Conservation (phyloP, 2,888 invertebrate genomes). For the Trichopria drosophilae region DNA sequence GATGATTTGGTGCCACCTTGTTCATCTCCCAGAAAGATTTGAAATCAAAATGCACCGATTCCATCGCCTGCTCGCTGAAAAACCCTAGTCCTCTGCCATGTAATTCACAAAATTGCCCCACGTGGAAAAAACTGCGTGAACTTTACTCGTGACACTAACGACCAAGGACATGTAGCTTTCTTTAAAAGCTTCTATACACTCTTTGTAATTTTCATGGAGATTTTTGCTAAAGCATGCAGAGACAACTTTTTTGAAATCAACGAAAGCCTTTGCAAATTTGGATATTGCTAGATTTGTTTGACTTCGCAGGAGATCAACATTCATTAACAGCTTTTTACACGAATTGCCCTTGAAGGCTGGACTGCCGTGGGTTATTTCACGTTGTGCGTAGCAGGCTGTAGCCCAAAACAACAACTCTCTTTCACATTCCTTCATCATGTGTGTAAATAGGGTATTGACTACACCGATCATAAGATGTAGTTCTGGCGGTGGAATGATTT, state of each 20-base stretch:
- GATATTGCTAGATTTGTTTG: constrained; percentile 2
- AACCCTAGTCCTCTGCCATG: constrained; percentile 6
- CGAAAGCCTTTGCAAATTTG: constrained; percentile 14
- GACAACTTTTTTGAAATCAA: constrained; percentile 13
- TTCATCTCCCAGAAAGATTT: constrained; percentile 12
- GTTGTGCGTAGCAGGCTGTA: constrained; percentile 13
- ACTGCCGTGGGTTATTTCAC: constrained; percentile 11
- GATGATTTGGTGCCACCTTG: constrained; percentile 11
- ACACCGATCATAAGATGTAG: too few relatives aligned
- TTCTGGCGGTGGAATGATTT: too few relatives aligned
- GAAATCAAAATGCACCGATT: too few relatives aligned
- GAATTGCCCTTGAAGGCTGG: constrained; percentile 17
- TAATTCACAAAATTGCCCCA: constrained; percentile 13
- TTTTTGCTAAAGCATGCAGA: constrained; percentile 14
- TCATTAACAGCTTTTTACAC: constrained; percentile 17
- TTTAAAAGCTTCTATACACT: constrained; percentile 12
- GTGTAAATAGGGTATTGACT: too few relatives aligned
- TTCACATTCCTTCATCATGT: constrained; percentile 16
- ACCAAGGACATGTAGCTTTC: constrained; percentile 2
- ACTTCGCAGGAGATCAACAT: constrained; percentile 11
- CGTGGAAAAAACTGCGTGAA: constrained; percentile 13
- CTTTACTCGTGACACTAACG: background rate
- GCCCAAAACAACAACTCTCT: constrained; percentile 8
- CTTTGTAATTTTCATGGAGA: constrained; percentile 12
- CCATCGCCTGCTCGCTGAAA: too few relatives aligned